A percentile compares a stretch with the other conserved stretches of the same genome.
phyloP scores from a whole-genome alignment of 2,113 vertebrate genomes.

The Sceloporus tristichus region DNA sequence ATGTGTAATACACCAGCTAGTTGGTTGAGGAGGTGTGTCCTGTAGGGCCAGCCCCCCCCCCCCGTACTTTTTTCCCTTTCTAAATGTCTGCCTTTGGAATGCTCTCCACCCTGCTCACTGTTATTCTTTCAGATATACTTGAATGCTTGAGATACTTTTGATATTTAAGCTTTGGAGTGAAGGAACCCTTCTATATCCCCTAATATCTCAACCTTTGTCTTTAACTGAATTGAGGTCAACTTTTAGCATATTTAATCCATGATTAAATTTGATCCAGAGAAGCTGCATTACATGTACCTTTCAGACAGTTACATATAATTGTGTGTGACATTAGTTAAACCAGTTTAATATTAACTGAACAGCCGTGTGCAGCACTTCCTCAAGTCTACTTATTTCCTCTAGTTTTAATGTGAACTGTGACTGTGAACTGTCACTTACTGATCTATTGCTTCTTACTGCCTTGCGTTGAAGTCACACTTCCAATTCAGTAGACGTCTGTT shows the following conservation, averaged over 20 bases:
- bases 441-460: neutral
- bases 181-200: neutral
- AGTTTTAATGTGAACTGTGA: neutral
- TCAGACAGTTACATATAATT: neutral
- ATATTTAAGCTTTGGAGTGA: neutral
- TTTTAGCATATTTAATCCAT: constrained; percentile 8
- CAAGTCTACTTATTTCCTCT: neutral
- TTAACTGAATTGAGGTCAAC: neutral
- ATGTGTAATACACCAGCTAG: neutral
- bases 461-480: neutral
- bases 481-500: neutral
- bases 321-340: neutral
- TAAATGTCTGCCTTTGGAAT: neutral
- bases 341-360: neutral
- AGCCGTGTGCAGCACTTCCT: neutral
- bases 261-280: neutral
- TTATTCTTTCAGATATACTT: neutral
- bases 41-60: neutral
- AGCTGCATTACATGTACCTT: neutral
- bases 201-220: neutral
- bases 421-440: neutral
- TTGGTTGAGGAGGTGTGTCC: neutral
- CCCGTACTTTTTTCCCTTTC: neutral
- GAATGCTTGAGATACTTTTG: neutral
- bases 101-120: neutral